Base-by-base conservation (phyloP, 2,113 vertebrate species). In the Chloropsis hardwickii region DNA sequence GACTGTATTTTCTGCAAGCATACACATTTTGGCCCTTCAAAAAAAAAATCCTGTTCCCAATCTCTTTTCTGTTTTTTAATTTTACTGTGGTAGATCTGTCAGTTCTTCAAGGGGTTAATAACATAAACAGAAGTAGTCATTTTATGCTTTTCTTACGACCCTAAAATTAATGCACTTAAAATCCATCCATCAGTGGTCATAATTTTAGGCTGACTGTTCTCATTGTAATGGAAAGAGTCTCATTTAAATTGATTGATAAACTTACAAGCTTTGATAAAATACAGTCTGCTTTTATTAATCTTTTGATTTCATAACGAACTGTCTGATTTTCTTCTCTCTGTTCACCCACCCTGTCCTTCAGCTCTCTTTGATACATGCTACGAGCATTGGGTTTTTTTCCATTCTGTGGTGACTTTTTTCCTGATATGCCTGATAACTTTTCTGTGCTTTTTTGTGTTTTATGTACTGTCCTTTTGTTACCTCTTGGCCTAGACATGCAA, bases 171-270 rank as follows among this genome's bases (percentile, higher is more conserved):
- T 97, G 65, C 64, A 66, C 66, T 57, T 95, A 48, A 60, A 62
- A 77, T 85, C 64, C 89, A 97, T 97, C 91, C 96, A 69, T 97
- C 87, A 95, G 37, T 6, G 17, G 84, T 82, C 74, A 77, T 64
- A 79, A 42, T 94, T 96, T 88, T 78, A 91, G 60, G 45, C 73
- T 95, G 65, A 77, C n/a, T 83, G 62, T 92, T 97, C 64, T 88
- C 40, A 71, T 27, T 86, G 40, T 90, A 93, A 85, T 81, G 88
- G 82, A 93, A 96, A 96, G 86, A 61, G 4, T 93, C 45, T 95
- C 61, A 93, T 97, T 97, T 96, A 96, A 96, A 85, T 80, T 96
- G 96, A 97, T 96, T 95, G 95, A 98, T 97, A 94, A 97, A 93
- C 72, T 93, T 57, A 81, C 77, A 93, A 97, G 73, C 60, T 82